Conservation (phyloP, 2,888 invertebrate species). For the Pachycephus smyrnensis region DNA sequence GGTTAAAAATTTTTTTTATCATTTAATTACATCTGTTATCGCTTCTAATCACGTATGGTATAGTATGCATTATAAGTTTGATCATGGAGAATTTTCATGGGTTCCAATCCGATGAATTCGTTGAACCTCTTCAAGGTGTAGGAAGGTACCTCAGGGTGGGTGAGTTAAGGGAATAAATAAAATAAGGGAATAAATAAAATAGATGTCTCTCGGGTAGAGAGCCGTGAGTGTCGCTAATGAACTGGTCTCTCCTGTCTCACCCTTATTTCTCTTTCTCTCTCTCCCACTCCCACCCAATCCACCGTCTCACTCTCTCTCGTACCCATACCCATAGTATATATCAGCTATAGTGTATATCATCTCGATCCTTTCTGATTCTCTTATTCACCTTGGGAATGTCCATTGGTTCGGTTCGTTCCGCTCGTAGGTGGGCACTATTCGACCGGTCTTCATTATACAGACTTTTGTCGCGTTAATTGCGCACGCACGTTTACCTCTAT, state of each 20-base stretch:
- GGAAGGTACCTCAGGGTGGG: conserved; percentile 10
- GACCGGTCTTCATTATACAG: conserved; percentile 62
- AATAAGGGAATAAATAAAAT: conserved; percentile 59
- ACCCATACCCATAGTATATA: conserved; percentile 17
- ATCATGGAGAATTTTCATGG: not conserved
- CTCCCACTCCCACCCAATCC: not conserved
- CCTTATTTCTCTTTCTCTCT: conserved; percentile 30
- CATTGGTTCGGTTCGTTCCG: not conserved
- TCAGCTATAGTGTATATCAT: not conserved
- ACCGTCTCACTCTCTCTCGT: conserved; percentile 24
- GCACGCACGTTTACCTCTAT: conserved; percentile 52
- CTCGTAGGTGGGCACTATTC: conserved; percentile 34
- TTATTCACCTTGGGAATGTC: not conserved
- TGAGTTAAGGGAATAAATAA: conserved; percentile 22
- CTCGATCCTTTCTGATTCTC: not conserved
- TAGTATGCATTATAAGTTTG: not conserved
- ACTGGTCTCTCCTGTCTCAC: conserved; percentile 60
- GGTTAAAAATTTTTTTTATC: too few species aligned
- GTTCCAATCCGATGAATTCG: not conserved
- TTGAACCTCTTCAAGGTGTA: conserved; percentile 4
- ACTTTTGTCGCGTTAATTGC: conserved; percentile 59
- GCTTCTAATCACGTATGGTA: not conserved
- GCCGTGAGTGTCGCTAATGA: conserved; percentile 63
- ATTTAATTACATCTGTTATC: not conserved
- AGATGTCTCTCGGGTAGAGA: conserved; percentile 56